phyloP scores from a whole-genome alignment of 2,888 invertebrate species.

The Eupithecia vulgata region DNA sequence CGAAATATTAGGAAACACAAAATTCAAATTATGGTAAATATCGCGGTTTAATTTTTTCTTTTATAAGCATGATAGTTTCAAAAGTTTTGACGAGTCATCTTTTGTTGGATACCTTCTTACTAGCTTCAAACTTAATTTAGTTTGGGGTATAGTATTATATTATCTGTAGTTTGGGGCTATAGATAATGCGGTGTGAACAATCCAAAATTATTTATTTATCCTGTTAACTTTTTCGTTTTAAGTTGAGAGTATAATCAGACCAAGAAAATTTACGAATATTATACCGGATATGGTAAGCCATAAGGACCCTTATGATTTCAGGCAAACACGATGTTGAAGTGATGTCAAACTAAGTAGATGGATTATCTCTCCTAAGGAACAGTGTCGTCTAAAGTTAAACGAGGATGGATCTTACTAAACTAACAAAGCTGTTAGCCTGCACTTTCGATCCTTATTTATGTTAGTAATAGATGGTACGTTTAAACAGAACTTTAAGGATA shows the following conservation, averaged over 20 bases:
- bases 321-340: constrained; percentile 1
- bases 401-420: background rate
- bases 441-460: background rate
- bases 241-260: background rate
- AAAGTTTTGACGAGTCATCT: too few relatives aligned
- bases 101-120: background rate
- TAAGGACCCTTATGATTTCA: background rate
- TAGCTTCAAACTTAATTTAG: too few relatives aligned
- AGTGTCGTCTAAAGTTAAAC: background rate
- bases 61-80: too few relatives aligned
- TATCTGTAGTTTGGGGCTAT: too few relatives aligned
- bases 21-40: too few relatives aligned
- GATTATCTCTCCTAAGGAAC: background rate
- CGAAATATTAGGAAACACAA: too few relatives aligned
- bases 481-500: background rate
- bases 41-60: too few relatives aligned
- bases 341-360: background rate
- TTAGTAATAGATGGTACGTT: background rate
- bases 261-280: background rate
- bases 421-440: background rate
- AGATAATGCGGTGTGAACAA: too few relatives aligned
- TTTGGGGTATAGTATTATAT: too few relatives aligned
- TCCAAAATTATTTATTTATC: too few relatives aligned
- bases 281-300: background rate
- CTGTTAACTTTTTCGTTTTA: too few relatives aligned